Conservation (phyloP, 2,888 invertebrate species). For the Dynastes hyllus region DNA sequence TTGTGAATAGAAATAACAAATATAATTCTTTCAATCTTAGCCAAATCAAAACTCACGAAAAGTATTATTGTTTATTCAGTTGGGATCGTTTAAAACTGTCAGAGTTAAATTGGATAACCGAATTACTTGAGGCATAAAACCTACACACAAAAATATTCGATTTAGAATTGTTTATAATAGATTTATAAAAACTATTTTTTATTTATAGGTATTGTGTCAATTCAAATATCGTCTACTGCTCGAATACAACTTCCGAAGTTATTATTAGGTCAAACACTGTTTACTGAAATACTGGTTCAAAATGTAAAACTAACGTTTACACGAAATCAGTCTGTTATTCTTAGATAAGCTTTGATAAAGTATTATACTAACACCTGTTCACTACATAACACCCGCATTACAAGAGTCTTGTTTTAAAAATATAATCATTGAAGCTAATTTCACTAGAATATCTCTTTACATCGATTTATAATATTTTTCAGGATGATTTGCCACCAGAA, state of each 20-base stretch:
- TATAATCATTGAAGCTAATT: constrained; percentile 15
- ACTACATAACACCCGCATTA: neutral
- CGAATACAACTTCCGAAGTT: neutral
- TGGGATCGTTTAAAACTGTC: neutral
- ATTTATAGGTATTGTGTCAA: neutral
- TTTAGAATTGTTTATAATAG: neutral
- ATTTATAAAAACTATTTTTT: neutral
- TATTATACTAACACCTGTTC: constrained; percentile 34
- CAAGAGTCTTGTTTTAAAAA: constrained; percentile 15
- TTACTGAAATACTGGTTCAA: neutral
- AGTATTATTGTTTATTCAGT: constrained; percentile 2
- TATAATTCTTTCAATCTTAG: neutral
- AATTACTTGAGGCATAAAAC: neutral
- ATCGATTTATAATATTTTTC: constrained; percentile 66
- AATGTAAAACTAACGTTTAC: neutral
- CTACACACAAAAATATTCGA: neutral
- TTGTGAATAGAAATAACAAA: too few relatives aligned
- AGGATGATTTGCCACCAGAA: constrained; percentile 94
- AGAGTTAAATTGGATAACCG: neutral
- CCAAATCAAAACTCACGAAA: neutral
- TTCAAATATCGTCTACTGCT: neutral
- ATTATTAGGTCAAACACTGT: neutral
- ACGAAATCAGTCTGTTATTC: constrained; percentile 8
- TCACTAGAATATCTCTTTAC: constrained; percentile 1
- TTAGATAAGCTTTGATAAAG: constrained; percentile 35